phyloP scores from a whole-genome alignment of 2,797 vertebrate genomes.

The Vireo griseus region DNA sequence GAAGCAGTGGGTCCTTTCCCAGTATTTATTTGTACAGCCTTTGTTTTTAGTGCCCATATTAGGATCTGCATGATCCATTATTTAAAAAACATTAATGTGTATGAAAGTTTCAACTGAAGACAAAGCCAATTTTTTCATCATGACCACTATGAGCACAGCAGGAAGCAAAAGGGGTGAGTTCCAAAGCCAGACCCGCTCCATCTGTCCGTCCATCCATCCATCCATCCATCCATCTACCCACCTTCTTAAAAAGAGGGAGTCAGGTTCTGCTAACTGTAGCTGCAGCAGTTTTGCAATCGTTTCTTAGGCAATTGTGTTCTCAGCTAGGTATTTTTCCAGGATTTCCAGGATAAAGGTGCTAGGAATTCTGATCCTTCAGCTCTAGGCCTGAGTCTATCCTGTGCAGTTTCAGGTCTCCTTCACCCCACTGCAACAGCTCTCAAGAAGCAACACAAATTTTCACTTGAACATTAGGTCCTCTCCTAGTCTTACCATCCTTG shows the following conservation, averaged over 20 bases:
- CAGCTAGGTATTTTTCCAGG: neutral
- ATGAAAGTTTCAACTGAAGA: slow-evolving; percentile 43
- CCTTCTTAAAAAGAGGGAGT: slow-evolving; percentile 24
- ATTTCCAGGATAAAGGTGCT: neutral
- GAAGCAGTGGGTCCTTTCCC: slow-evolving; percentile 59
- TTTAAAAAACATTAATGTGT: neutral
- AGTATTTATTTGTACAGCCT: slow-evolving; percentile 48
- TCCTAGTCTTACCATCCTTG: neutral
- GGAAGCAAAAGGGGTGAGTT: slow-evolving; percentile 34
- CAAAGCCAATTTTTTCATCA: slow-evolving; percentile 34
- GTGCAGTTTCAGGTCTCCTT: neutral
- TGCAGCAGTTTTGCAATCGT: slow-evolving; percentile 51
- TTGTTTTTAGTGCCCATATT: slow-evolving; percentile 54
- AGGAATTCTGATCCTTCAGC: neutral
- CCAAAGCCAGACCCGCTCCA: neutral
- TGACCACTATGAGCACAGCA: neutral
- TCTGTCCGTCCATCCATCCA: neutral
- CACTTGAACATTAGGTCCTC: neutral
- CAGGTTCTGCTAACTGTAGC: slow-evolving; percentile 66
- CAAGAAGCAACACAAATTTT: neutral
- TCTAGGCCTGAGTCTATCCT: neutral
- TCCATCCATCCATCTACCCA: neutral
- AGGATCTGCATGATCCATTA: slow-evolving; percentile 3
- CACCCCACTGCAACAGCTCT: neutral
- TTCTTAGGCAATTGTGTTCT: slow-evolving; percentile 8